Base-by-base conservation (phyloP, 1,140 invertebrate species). In the Orussus abietinus region DNA sequence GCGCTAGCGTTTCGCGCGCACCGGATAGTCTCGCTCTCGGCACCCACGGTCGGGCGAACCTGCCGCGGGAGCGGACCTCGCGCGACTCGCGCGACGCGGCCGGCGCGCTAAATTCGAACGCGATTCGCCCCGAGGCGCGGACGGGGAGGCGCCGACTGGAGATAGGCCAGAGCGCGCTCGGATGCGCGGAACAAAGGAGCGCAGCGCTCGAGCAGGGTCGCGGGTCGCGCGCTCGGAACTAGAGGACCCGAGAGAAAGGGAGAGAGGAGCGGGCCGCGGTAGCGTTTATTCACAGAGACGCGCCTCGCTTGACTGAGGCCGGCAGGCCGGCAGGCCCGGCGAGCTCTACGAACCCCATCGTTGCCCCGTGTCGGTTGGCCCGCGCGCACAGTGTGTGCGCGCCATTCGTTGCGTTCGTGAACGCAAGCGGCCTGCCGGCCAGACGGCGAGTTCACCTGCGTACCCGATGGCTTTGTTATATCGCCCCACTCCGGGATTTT, bases 231-330 rank as follows among this genome's bases (percentile, higher is more conserved):
- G 28, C 21, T 14, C 15, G 25, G 21, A 28, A 28, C 15, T 38
- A 17, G 20, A 14, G 7, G 13, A 4, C 31, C 9, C 17, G 10
- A 33, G 5, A 3, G 5, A 9, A 33, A 5, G 20, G 7, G 7
- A 35, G 33, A 4, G 14, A 21, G 14, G n/a, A n/a, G n/a, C n/a
- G n/a, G n/a, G n/a, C n/a, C n/a, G n/a, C n/a, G n/a, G n/a, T n/a
- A 11, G 18, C 34, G 34, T 36, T 22, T 32, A 51, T 39, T 50
- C 53, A 47, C 54, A 51, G 25, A 51, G 61, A 59, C 59, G 63
- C 54, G 57, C 53, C 52, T 56, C 59, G 61, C 51, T 57, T 63
- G 61, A 67, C 64, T 67, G 64, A 65, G 54, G 51, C 62, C 19
- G 37, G 25, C 32, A 30, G 53, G 47, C 56, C 51, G 43, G 39